These are phyloP conservation scores for Aspidoscelis tigris DNA, from an alignment of 2,113 vertebrate species.

Conservation along the genomic window DNA sequence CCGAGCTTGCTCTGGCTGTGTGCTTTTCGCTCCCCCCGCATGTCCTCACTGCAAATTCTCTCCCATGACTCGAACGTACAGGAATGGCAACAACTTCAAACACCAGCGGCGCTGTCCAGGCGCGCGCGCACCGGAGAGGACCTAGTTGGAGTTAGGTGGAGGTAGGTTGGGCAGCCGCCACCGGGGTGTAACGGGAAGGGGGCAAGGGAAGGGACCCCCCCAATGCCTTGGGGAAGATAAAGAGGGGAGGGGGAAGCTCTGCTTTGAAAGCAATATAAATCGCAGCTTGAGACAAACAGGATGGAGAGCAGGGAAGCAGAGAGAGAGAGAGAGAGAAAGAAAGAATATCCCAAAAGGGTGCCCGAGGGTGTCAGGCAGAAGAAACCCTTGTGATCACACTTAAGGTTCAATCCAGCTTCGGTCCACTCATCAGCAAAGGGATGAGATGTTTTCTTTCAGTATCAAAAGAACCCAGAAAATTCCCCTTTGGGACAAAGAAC, in stretches of 20 bases:
- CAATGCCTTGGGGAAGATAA: constrained; percentile 13
- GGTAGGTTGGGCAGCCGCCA: constrained; percentile 48
- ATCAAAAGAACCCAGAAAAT: too few species aligned
- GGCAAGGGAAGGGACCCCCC: background rate
- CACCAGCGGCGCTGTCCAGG: constrained; percentile 10
- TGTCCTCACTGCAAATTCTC: constrained; percentile 59
- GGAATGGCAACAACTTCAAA: constrained; percentile 68
- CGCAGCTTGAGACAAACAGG: constrained; percentile 59
- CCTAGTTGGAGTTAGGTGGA: constrained; percentile 32
- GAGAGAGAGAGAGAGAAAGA: constrained; percentile 46
- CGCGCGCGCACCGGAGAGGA: background rate
- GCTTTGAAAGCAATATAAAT: constrained; percentile 71
- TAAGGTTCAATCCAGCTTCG: too few species aligned
- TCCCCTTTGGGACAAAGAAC: too few species aligned
- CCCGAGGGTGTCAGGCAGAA: constrained; percentile 73
- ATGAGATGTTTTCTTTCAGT: too few species aligned
- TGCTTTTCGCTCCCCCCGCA: constrained; percentile 36
- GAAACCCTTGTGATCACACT: constrained; percentile 4
- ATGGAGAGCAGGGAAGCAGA: constrained; percentile 74
- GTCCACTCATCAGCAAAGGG: too few species aligned
- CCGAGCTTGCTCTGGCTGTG: constrained; percentile 41
- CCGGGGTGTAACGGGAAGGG: constrained; percentile 52
- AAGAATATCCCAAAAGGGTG: constrained; percentile 22
- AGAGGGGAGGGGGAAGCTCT: background rate
- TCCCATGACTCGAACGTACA: constrained; percentile 71